Base-by-base conservation (phyloP, 1,140 invertebrate species). In the honey bee (Apis mellifera) region DNA sequence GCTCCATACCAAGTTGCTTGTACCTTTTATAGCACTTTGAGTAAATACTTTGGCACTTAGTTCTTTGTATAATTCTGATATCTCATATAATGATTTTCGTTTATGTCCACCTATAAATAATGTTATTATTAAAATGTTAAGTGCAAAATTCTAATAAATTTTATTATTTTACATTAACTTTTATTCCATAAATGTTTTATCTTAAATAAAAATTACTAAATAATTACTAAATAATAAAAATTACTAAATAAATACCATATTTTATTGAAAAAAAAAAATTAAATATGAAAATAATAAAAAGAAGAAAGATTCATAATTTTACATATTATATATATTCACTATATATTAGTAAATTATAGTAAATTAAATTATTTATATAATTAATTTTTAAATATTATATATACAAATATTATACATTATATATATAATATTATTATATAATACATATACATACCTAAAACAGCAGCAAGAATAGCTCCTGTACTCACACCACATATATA, bases 401-500 rank as follows among this genome's bases (percentile, higher is more conserved):
- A 42, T 42, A 42, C 32, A 42, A 42, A 32, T 32, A 32, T 32
- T 32, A 32, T 32, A 32, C 2, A 32, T 32, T 32, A 3, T 32
- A 32, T 32, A 32, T 32, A 32, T 3, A 32, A 32, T 32, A 32
- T 32, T 32, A 32, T 7, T 42, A 42, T 42, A 42, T 42, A n/a
- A 7, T 42, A 9, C 23, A 17, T 66, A 82, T 66, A 66, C 71
- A 69, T 82, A 96, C 96, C 96, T 90, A 97, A 93, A 76, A 96
- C 95, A 86, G 95, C 95, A 13, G 96, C 95, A 23, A 97, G 94
- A 86, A 97, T 97, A 19, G 97, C 96, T 69, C 98, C 98, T 8
- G 98, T 99, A 90, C 97, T 98, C 19, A 99, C 98, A 13, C 98
- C 98, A 90, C 97, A 97, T 86, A 99, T 97, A 83, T 97, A 97